These are phyloP conservation scores for Pseudomyrmex concolor DNA, from an alignment of 1,140 invertebrate genomes.

Conservation along the genomic window DNA sequence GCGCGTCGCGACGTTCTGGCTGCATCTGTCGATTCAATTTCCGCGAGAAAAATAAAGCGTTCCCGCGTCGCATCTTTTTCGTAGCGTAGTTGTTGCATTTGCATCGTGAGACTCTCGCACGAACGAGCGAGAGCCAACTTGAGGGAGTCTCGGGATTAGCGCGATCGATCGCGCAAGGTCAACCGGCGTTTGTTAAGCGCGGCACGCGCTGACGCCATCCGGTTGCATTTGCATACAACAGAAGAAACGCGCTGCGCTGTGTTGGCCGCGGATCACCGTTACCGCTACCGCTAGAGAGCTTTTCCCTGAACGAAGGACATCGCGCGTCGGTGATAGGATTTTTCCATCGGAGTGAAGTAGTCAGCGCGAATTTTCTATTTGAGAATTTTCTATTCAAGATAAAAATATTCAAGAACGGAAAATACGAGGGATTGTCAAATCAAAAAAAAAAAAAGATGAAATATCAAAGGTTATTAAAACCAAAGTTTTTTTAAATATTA, in stretches of 20 bases:
- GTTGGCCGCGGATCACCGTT: constrained; percentile 54
- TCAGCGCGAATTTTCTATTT: too few relatives aligned
- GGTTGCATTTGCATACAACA: constrained; percentile 69
- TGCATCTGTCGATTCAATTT: constrained; percentile 46
- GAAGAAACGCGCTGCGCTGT: constrained; percentile 54
- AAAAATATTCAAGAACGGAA: not conserved
- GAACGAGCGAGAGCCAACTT: constrained; percentile 49
- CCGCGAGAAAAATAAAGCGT: constrained; percentile 36
- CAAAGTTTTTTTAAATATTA: not conserved
- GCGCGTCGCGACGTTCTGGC: not conserved
- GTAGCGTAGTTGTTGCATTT: constrained; percentile 10
- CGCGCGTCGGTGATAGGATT: constrained; percentile 9
- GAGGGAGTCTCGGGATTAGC: constrained; percentile 22
- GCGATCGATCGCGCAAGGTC: constrained; percentile 54
- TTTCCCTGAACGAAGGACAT: constrained; percentile 53
- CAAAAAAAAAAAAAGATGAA: not conserved
- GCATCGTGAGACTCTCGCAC: constrained; percentile 20
- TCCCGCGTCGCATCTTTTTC: not conserved
- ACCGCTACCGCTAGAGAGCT: constrained; percentile 40
- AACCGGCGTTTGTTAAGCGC: constrained; percentile 62
- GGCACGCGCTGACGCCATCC: constrained; percentile 59
- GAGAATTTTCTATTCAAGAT: constrained; percentile 17
- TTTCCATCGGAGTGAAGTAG: constrained; percentile 1
- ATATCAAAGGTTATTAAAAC: not conserved
- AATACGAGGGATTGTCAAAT: not conserved